Base-by-base conservation (phyloP, 2,113 vertebrate genomes). In the Zingel zingel region DNA sequence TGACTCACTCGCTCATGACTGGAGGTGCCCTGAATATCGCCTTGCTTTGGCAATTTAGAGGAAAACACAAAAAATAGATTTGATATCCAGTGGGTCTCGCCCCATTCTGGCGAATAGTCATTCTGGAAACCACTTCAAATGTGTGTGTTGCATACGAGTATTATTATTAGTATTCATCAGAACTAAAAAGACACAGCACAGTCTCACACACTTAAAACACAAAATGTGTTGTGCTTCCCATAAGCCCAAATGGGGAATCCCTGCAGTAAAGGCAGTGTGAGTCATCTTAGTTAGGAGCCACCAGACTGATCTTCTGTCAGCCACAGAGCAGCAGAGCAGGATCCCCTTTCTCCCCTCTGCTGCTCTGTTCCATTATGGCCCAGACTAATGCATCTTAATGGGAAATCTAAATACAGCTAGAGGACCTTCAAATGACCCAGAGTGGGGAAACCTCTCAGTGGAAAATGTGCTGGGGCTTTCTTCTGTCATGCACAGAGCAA, bases 221-320 rank as follows among this genome's bases (percentile, higher is more conserved):
- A 71, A 77, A 79, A 74, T 68, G 72, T 74, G 78, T 65, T 56
- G 82, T 74, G 64, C 56, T 79, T 86, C 86, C 90, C 67, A 57
- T 57, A 82, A 88, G 48, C 63, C 81, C 51, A 87, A 86, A 89
- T 66, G 68, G 91, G 91, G 85, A 91, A 90, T 92, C 92, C 91
- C 91, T 91, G 89, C 83, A 88, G 85, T 79, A 70, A 81, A 87
- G 72, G 61, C 74, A 67, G 73, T 45, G 62, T 90, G 91, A 94
- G 86, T 90, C 92, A 92, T 86, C 58, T 58, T 56, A 16, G 87
- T 88, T 75, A 74, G 81, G 81, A 86, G 74, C 65, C 83, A 87
- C 70, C 86, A 74, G 53, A 74, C 74, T 73, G 86, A 84, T 89
- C 81, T 68, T 83, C 75, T 85, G 76, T 91, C 87, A 91, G 82